Base-by-base conservation (phyloP, 2,797 vertebrate genomes). In the Dryobates pubescens region DNA sequence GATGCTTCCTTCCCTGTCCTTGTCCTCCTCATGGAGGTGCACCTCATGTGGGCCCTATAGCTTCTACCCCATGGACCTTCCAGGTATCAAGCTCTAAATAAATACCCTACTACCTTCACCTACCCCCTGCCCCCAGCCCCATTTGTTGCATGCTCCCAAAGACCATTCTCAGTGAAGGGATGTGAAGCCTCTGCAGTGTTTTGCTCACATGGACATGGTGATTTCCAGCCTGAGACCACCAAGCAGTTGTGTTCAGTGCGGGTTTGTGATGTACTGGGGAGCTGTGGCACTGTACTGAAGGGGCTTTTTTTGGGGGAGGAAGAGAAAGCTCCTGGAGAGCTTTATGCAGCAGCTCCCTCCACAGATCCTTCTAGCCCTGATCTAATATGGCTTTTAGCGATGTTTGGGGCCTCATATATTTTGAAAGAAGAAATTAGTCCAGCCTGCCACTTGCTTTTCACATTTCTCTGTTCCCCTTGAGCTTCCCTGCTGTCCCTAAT, bases 311-410 rank as follows among this genome's bases (percentile, higher is more conserved):
- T 91, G 64, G 7, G 0, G 1, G 45, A 20, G 17, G 9, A n/a
- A 77, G 18, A 4, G 27, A 73, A 85, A 69, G 3, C 41, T 76
- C 49, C 71, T 64, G 38, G 30, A 92, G 75, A 67, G 26, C 51
- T 74, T 90, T 56, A 24, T 14, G 24, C 26, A 54, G 12, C 49
- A 51, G 49, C 22, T 51, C 22, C 13, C 16, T 77, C 84, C 79
- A 36, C 56, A 77, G 54, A 10, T 77, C 41, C 82, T 49, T 13
- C 79, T 43, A 80, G 17, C 70, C 26, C 63, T 49, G 56, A 23
- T 89, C 62, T 78, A 93, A 91, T 81, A 75, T 15, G 19, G 32
- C 4, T 89, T 95, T 95, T 93, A 96, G 76, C 41, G 87, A 78
- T 61, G 49, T 85, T 20, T 83, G 56, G 89, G 85, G 91, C 76